phyloP scores from a whole-genome alignment of 2,113 vertebrate genomes.

The Scytalopus superciliaris region DNA sequence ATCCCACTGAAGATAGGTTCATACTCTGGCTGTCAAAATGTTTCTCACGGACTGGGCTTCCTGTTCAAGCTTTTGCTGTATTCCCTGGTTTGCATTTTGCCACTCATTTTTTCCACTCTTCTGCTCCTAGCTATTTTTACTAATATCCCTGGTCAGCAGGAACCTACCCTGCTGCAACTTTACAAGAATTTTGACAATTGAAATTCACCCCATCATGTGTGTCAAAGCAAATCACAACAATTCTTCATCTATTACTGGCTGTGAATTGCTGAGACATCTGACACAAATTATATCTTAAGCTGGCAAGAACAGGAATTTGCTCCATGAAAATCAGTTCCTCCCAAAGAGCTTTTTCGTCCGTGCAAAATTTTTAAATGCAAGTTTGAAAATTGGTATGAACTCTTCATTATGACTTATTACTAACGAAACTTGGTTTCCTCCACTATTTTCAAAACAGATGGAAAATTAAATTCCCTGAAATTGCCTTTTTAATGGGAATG shows the following conservation, averaged over 20 bases:
- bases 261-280: slow-evolving; percentile 41
- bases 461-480: not conserved
- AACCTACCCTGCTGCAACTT: slow-evolving; percentile 26
- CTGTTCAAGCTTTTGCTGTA: not conserved
- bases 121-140: slow-evolving; percentile 30
- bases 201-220: slow-evolving; percentile 26
- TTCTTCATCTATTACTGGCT: slow-evolving; percentile 42
- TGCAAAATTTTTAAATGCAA: not conserved
- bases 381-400: not conserved
- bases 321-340: not conserved
- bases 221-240: slow-evolving; percentile 50
- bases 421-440: not conserved
- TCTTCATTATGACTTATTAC: not conserved
- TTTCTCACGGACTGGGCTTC: not conserved
- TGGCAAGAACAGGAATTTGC: not conserved
- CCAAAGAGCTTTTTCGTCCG: not conserved
- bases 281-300: slow-evolving; percentile 43
- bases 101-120: slow-evolving; percentile 29
- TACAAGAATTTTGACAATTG: slow-evolving; percentile 54
- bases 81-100: slow-evolving; percentile 3
- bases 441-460: not conserved
- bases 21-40: not conserved
- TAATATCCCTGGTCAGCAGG: slow-evolving; percentile 22
- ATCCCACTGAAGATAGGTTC: slow-evolving; percentile 13
- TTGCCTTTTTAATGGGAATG: not conserved